Percentiles rank a stretch among this genome's conserved stretches.
Evolutionary conservation across 2,888 invertebrate species (phyloP).

Genomic region (Tolmerus cingulatus): DNA sequence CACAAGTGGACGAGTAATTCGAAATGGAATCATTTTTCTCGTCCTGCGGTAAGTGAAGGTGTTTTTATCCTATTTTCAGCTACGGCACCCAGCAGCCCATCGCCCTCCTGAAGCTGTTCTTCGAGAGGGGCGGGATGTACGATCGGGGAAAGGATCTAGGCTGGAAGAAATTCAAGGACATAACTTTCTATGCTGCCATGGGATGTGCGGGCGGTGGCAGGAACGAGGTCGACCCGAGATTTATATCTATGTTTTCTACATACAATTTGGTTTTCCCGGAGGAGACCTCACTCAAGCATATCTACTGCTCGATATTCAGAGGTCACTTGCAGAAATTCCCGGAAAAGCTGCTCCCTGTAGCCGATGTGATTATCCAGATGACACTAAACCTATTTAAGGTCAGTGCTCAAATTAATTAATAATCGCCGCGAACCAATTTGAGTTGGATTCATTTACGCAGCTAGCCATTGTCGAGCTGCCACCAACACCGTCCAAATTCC

Average conservation of each 20-base stretch:
- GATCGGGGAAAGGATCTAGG: conserved; percentile 87
- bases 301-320: conserved; percentile 81
- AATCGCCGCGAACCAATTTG: neutral
- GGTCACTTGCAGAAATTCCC: conserved; percentile 80
- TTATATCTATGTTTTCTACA: conserved; percentile 88
- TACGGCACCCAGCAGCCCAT: conserved; percentile 96
- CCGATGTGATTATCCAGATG: conserved; percentile 75
- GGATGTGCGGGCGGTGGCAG: conserved; percentile 88
- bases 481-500: conserved; percentile 92
- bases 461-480: conserved; percentile 79
- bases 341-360: conserved; percentile 71
- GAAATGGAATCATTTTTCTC: neutral
- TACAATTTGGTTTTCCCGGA: conserved; percentile 88
- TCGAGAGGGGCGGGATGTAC: conserved; percentile 89
- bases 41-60: neutral
- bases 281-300: conserved; percentile 77
- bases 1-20: conserved; percentile 69
- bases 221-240: conserved; percentile 89
- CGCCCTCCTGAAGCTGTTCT: conserved; percentile 87
- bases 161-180: conserved; percentile 87
- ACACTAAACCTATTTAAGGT: conserved; percentile 86
- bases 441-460: conserved; percentile 60
- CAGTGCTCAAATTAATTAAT: conserved; percentile 38
- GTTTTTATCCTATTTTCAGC: conserved; percentile 49
- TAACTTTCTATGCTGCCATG: conserved; percentile 82